Conservation (phyloP, 2,888 invertebrate genomes). For the Coelogynopora nodosa region DNA sequence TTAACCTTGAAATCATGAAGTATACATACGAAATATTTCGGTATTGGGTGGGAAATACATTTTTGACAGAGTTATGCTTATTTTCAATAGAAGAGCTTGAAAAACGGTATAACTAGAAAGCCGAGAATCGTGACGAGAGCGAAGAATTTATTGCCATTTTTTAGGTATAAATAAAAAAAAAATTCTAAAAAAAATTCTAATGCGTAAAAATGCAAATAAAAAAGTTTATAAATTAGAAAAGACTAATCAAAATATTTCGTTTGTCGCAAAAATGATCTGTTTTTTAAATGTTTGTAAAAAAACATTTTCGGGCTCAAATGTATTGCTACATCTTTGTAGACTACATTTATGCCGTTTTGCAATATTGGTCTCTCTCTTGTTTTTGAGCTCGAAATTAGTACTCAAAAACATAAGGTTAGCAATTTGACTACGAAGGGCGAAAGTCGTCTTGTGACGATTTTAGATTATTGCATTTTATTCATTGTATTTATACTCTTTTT, state of each 20-base stretch:
- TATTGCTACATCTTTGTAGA: neutral
- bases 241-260: neutral
- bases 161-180: neutral
- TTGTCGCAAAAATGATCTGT: neutral
- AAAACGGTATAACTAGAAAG: neutral
- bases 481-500: neutral
- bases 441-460: neutral
- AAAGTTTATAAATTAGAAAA: neutral
- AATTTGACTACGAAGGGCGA: neutral
- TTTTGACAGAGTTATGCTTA: no score
- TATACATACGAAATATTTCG: no score
- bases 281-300: neutral
- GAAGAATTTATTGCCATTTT: neutral
- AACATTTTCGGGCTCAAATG: neutral
- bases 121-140: neutral
- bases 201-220: neutral
- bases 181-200: neutral
- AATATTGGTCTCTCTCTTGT: neutral
- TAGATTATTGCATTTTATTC: neutral
- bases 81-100: neutral
- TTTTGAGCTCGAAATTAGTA: neutral
- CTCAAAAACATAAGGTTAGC: constrained; percentile 19
- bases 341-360: neutral
- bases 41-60: no score
- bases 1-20: no score